Conservation (phyloP, 2,888 invertebrate species). For the Agapetus fuscipes region DNA sequence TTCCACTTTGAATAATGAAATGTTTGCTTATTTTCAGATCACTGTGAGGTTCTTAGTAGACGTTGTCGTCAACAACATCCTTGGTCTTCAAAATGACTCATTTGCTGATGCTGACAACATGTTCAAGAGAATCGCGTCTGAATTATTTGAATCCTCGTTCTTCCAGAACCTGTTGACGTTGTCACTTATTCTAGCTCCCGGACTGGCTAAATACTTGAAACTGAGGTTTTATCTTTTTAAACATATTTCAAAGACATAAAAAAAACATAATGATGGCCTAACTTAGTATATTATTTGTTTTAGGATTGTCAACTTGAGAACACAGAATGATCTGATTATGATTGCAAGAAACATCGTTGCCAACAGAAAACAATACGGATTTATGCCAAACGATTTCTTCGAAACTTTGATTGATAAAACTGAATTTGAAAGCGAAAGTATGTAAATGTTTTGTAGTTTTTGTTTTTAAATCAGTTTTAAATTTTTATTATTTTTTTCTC, state of each 20-base stretch:
- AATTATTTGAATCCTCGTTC: neutral
- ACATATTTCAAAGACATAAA: neutral
- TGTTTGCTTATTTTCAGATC: no score
- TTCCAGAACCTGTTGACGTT: neutral
- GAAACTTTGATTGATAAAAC: constrained; percentile 4
- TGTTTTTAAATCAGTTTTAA: neutral
- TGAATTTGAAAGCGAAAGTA: constrained; percentile 5
- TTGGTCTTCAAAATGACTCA: constrained; percentile 15
- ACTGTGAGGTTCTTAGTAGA: constrained; percentile 15
- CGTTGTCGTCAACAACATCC: constrained; percentile 8
- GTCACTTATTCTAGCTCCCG: neutral
- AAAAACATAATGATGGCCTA: no score
- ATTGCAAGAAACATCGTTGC: constrained; percentile 7
- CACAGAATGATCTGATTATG: constrained; percentile 4
- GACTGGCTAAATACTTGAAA: neutral
- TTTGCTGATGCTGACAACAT: constrained; percentile 14
- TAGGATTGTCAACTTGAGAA: constrained; percentile 10
- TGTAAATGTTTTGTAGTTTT: neutral
- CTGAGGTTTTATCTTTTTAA: no score
- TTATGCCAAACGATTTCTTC: constrained; percentile 10
- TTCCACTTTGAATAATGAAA: no score
- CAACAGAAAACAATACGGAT: constrained; percentile 5
- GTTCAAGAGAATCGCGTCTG: constrained; percentile 11
- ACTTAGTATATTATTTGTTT: constrained; percentile 3
- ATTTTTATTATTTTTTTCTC: neutral